Base-by-base conservation (phyloP, 2,888 invertebrate species). In the Drosophila tripunctata region DNA sequence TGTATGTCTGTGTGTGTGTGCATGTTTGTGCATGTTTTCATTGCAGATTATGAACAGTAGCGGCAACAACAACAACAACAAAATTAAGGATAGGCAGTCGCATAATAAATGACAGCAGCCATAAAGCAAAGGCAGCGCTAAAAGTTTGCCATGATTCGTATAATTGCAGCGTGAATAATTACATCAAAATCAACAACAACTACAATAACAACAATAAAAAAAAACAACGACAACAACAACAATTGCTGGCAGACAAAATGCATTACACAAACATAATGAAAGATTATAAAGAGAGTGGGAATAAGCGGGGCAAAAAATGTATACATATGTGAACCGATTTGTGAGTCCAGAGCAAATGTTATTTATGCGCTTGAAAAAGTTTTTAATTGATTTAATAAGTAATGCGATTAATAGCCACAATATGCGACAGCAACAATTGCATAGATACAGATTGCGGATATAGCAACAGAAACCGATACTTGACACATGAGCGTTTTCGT, bases 91-190 rank as follows among this genome's bases (percentile, higher is more conserved):
- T 56, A 75, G 50, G 51, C 24, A 65, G 66, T 44, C 22, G 35
- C 72, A 60, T 58, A 72, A 61, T 67, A 66, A 75, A 76, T 76
- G 72, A 67, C 64, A 67, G 64, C 67, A 58, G 58, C 57, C 54
- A 71, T 57, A 68, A 75, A 75, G 75, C 70, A 67, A 48, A 50
- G 35, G 62, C 67, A 69, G 45, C 36, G 62, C 60, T 50, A 81
- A 83, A n/a, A 78, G 56, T 76, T 80, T 71, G 63, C 77, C 69
- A 84, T 87, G 78, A 80, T 75, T 82, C 78, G 62, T 72, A 87
- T 82, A 87, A 87, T 87, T 82, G 82, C 85, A 87, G 88, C 70
- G 70, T 75, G 78, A 84, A 87, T 87, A 82, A 82, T 85, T 87
- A 87, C 79, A 82, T 87, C 68, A 73, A 85, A 87, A 82, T 78